Conservation (phyloP, 2,888 invertebrate species). For the Lithosia quadra region DNA sequence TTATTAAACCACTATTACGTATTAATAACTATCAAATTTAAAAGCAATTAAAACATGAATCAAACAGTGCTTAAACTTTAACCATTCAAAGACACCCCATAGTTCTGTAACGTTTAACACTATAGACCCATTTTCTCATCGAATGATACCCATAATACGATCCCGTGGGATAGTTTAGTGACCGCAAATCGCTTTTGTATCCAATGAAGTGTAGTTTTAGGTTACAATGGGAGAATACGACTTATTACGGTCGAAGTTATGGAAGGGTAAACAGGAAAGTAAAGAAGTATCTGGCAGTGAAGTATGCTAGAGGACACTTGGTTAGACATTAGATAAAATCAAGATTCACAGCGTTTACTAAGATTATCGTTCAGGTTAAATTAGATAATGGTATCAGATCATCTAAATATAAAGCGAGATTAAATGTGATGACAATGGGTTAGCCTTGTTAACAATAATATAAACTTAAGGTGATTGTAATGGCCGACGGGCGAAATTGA, state of each 20-base stretch:
- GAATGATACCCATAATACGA: constrained; percentile 43
- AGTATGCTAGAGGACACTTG: neutral
- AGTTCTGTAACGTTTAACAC: constrained; percentile 19
- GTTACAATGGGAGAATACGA: constrained; percentile 37
- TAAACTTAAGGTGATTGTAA: no score
- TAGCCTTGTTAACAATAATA: no score
- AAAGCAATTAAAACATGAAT: constrained; percentile 9
- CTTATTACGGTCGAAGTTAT: constrained; percentile 19
- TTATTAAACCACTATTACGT: neutral
- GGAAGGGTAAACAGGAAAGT: constrained; percentile 10
- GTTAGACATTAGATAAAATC: neutral
- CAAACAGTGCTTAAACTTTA: constrained; percentile 15
- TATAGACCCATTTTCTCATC: constrained; percentile 42
- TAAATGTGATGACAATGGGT: no score
- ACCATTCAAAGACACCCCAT: constrained; percentile 8
- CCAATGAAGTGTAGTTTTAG: constrained; percentile 45
- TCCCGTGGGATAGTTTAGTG: constrained; percentile 52
- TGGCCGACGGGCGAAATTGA: no score
- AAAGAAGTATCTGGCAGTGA: neutral
- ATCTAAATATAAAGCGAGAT: no score
- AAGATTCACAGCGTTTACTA: neutral
- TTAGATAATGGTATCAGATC: no score
- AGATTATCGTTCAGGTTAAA: neutral
- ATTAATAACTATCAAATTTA: constrained; percentile 10
- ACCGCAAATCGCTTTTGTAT: constrained; percentile 50